These are phyloP conservation scores for Tetragonula clypearis DNA, from an alignment of 1,140 invertebrate genomes.

Conservation along the genomic window DNA sequence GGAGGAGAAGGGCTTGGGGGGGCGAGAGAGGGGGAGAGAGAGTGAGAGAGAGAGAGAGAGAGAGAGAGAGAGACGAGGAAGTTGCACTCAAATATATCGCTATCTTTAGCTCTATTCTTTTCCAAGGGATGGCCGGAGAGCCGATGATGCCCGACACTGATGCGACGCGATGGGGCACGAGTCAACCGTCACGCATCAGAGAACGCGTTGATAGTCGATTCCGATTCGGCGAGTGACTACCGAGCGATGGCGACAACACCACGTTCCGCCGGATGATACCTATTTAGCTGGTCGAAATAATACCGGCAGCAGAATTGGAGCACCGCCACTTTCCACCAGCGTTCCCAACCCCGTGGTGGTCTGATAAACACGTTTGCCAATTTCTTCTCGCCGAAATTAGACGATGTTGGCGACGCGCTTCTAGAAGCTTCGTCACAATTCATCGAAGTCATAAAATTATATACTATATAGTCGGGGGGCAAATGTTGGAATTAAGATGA, in stretches of 20 bases:
- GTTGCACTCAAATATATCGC: conserved; percentile 5
- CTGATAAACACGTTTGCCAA: neutral
- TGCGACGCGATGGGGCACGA: neutral
- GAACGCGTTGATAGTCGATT: conserved; percentile 23
- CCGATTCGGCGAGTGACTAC: conserved; percentile 10
- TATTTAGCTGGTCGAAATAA: conserved; percentile 11
- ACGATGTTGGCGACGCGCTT: too few relatives aligned
- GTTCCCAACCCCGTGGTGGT: neutral
- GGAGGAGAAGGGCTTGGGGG: neutral
- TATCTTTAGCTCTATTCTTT: conserved; percentile 36
- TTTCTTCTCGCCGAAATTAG: too few relatives aligned
- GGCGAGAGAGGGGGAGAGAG: neutral
- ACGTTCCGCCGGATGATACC: neutral
- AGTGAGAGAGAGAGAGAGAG: neutral
- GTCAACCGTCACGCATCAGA: conserved; percentile 30
- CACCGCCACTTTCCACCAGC: neutral
- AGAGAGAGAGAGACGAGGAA: too few relatives aligned
- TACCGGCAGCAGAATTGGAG: neutral
- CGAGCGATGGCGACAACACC: neutral
- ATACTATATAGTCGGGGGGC: too few relatives aligned
- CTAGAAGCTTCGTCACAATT: too few relatives aligned
- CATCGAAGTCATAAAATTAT: too few relatives aligned
- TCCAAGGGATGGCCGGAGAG: neutral
- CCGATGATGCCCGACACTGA: neutral
- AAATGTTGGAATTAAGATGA: too few relatives aligned